Percentiles rank a stretch among this genome's conserved stretches.
These are phyloP conservation scores for Xiphias gladius DNA, from an alignment of 2,113 vertebrate genomes.

Conservation along the genomic window DNA sequence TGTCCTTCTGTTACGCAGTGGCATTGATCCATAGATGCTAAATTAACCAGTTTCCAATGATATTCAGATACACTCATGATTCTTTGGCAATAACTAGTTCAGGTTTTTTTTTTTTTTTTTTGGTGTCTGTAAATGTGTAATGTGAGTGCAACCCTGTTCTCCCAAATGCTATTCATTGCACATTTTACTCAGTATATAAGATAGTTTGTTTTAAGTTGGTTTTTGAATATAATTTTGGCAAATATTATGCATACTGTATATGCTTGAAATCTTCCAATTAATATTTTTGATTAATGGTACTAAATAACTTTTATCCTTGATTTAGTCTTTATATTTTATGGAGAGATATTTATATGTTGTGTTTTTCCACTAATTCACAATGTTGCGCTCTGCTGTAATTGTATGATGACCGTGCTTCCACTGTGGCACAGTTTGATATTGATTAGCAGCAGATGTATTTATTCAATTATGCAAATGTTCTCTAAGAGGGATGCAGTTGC, in stretches of 20 bases:
- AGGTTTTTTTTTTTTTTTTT: conserved; percentile 33
- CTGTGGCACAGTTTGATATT: conserved; percentile 66
- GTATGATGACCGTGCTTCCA: conserved; percentile 68
- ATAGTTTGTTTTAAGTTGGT: conserved; percentile 64
- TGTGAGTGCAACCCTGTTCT: conserved; percentile 61
- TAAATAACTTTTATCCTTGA: conserved; percentile 65
- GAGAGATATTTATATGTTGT: conserved; percentile 74
- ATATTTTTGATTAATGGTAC: conserved; percentile 79
- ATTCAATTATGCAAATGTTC: conserved; percentile 81
- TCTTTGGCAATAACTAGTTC: conserved; percentile 70
- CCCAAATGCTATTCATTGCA: conserved; percentile 76
- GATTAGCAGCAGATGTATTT: conserved; percentile 80
- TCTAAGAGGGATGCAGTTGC: conserved; percentile 55
- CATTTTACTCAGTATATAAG: conserved; percentile 65
- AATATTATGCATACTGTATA: conserved; percentile 73
- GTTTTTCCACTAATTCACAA: conserved; percentile 71
- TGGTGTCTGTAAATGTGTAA: conserved; percentile 44
- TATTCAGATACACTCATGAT: conserved; percentile 38
- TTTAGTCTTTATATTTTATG: conserved; percentile 72
- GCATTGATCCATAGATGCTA: conserved; percentile 19
- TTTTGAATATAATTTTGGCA: conserved; percentile 69
- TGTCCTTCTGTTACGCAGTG: conserved; percentile 16
- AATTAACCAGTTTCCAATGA: conserved; percentile 32
- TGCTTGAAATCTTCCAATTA: conserved; percentile 66
- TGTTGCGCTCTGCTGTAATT: conserved; percentile 70